Conservation (phyloP, 2,113 vertebrate species). For the Dryoscopus gambensis region DNA sequence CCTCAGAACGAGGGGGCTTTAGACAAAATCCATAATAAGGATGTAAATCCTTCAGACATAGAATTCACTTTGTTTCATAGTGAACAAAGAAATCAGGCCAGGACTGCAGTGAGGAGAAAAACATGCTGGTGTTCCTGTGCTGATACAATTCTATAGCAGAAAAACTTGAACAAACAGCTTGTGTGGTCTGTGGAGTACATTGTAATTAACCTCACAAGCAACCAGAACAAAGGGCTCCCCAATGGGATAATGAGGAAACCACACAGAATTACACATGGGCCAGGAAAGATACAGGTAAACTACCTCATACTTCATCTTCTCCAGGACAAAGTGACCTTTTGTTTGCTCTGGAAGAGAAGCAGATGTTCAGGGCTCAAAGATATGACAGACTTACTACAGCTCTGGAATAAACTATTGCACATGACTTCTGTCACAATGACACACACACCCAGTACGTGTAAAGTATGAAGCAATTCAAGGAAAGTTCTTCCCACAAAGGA, state of each 20-base stretch:
- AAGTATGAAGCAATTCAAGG: neutral
- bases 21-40: neutral
- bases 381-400: neutral
- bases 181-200: neutral
- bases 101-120: neutral
- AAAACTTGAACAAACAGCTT: neutral
- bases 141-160: neutral
- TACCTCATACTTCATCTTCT: neutral
- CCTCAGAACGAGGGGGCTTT: neutral
- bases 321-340: neutral
- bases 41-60: neutral
- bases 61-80: neutral
- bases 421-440: neutral
- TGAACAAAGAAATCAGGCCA: neutral
- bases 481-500: neutral
- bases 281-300: neutral
- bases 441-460: accelerated
- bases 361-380: neutral
- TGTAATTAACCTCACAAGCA: neutral
- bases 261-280: neutral
- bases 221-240: neutral
- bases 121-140: neutral
- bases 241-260: neutral
- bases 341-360: neutral
- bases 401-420: neutral